These are phyloP conservation scores for Trachelus tabidus DNA, from an alignment of 2,888 invertebrate genomes.

Conservation along the genomic window DNA sequence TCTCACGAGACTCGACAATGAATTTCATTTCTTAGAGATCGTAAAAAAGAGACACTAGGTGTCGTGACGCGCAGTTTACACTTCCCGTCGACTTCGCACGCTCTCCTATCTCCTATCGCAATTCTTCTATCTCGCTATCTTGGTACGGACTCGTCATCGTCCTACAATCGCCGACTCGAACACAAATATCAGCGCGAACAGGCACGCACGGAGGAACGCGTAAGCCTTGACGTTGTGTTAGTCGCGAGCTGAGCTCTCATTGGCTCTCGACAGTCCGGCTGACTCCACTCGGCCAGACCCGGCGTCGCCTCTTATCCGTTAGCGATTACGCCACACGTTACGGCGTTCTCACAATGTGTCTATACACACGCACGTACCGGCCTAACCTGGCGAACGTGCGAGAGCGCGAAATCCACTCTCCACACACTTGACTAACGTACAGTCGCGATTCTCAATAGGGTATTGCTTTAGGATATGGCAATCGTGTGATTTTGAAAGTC, in stretches of 20 bases:
- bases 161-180: background rate
- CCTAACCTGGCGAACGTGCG: constrained; percentile 1
- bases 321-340: constrained; percentile 23
- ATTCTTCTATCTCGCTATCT: background rate
- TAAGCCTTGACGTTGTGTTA: background rate
- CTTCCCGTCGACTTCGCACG: background rate
- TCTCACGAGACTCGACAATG: background rate
- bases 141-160: background rate
- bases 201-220: background rate
- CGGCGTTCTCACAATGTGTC: constrained; percentile 12
- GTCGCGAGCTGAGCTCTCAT: background rate
- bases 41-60: background rate
- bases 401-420: background rate
- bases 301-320: constrained; percentile 41
- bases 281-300: constrained; percentile 38
- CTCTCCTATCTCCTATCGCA: background rate
- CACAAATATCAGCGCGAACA: background rate
- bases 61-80: background rate
- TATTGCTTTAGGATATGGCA: background rate
- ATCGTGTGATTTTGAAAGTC: background rate
- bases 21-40: background rate
- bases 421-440: background rate
- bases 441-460: background rate
- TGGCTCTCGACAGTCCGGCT: constrained; percentile 33
- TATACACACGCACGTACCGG: background rate